Conservation (phyloP, 35 echinoderm and acorn worm genomes). For the Chiridota heheva region DNA sequence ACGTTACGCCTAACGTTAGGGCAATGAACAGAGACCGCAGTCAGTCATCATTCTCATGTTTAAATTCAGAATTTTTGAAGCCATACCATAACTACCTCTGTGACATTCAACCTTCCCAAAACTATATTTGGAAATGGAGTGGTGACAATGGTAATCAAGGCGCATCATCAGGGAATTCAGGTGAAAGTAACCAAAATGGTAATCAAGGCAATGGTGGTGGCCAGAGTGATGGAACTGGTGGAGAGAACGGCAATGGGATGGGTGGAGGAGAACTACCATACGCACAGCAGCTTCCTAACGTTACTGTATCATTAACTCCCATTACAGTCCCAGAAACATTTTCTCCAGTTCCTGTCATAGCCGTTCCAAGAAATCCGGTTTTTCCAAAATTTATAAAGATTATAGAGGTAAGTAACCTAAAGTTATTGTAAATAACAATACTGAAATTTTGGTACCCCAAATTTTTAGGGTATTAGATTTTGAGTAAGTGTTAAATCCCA, state of each 20-base stretch:
- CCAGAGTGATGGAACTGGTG: constrained; percentile 19
- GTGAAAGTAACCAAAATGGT: neutral
- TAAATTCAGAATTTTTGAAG: too few relatives aligned
- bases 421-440: too few relatives aligned
- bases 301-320: constrained; percentile 74
- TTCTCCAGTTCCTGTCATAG: constrained; percentile 89
- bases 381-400: constrained; percentile 99
- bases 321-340: constrained; percentile 89
- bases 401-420: constrained; percentile 67
- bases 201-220: constrained; percentile 28
- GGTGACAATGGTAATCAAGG: constrained; percentile 20
- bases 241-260: neutral
- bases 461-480: too few relatives aligned
- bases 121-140: constrained; percentile 60
- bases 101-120: neutral
- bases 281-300: constrained; percentile 4
- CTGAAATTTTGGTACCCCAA: too few relatives aligned
- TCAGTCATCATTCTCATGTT: too few relatives aligned
- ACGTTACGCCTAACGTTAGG: too few relatives aligned
- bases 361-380: constrained; percentile 90
- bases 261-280: constrained; percentile 8
- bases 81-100: too few relatives aligned
- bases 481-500: too few relatives aligned
- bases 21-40: too few relatives aligned
- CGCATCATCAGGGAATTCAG: neutral